Base-by-base conservation (phyloP, 2,797 vertebrate species). In the Limosa lapponica region DNA sequence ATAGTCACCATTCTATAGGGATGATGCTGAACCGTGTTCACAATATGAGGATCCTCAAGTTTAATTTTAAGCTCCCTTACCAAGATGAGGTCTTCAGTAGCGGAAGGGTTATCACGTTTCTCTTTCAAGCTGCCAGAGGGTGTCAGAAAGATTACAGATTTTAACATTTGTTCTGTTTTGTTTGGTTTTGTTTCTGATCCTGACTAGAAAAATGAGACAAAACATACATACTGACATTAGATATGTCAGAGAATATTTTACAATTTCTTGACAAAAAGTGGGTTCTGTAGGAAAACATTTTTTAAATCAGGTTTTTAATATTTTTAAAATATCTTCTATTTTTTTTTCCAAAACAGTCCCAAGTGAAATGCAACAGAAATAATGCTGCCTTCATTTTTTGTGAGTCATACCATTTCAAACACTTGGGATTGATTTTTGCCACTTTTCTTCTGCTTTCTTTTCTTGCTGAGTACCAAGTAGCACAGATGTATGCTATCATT, bases 141-240 rank as follows among this genome's bases (percentile, higher is more conserved):
- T 97, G 82, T 91, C 86, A 82, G 41, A 78, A 93, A 90, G 69
- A 94, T 90, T 94, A 93, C 70, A 88, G 66, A 82, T 91, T 94
- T 95, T 82, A 95, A 88, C 43, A 93, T 73, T 88, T 94, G 49
- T 48, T 95, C 82, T 51, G 46, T 93, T 95, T 91, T 78, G 86
- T 80, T 93, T 88, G 48, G 64, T 30, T 92, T 87, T 90, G 59
- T 82, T 93, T 87, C 87, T 94, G 89, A 95, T 94, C 64, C 86
- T 89, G 59, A 87, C 55, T 71, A 89, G 74, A 92, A 87, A 94
- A 93, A 79, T 36, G 78, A 90, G 69, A 90, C 65, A 83, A 95
- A 92, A 96, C 0, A 0, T 32, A 73, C 44, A 67, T 28, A 16
- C 51, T 85, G 86, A 85, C 81, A 89, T 80, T 64, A 90, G 32